Base-by-base conservation (phyloP, 2,113 vertebrate species). In the Todiramphus saurophagus region DNA sequence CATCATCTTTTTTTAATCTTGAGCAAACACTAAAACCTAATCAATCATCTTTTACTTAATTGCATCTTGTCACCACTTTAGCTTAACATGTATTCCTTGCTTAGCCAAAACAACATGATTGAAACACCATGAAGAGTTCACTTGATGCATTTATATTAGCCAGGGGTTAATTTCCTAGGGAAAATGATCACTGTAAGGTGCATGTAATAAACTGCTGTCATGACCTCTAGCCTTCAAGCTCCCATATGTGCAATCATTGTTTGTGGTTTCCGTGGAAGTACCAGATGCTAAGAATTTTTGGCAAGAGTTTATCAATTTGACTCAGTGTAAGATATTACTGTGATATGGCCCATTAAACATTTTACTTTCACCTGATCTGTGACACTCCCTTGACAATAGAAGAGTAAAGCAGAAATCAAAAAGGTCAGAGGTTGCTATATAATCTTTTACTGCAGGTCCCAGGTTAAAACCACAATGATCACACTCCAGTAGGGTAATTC, bases 381-480 rank as follows among this genome's bases (percentile, higher is more conserved):
- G 95, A 81, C 87, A 84, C 88, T 97, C 97, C 94, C 96, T 82
- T 92, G 96, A 93, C 89, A 92, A 89, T 87, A 79, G 70, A 91
- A 93, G 68, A 92, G 75, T 58, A 91, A 97, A 96, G 85, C 63
- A 94, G 81, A 96, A 97, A 97, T 97, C 97, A 93, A 97, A 97
- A 97, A 98, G 97, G 98, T 97, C 96, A 98, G 97, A 94, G 95
- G 97, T 94, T 94, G 85, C 70, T 82, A 66, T 81, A 91, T 97
- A 96, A 97, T 96, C 95, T 97, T 96, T 97, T 91, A 96, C 95
- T 94, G 90, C 80, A 87, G 97, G 95, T 96, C 95, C 87, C 90
- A 93, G 97, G 97, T 97, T 97, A 98, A 97, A 98, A 95, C 91
- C 94, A 92, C 96, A 98, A 96, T 96, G 95, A 97, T 97, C 96